These are phyloP conservation scores for Pomatorhinus ruficollis DNA, from an alignment of 2,113 vertebrate genomes.

Conservation along the genomic window DNA sequence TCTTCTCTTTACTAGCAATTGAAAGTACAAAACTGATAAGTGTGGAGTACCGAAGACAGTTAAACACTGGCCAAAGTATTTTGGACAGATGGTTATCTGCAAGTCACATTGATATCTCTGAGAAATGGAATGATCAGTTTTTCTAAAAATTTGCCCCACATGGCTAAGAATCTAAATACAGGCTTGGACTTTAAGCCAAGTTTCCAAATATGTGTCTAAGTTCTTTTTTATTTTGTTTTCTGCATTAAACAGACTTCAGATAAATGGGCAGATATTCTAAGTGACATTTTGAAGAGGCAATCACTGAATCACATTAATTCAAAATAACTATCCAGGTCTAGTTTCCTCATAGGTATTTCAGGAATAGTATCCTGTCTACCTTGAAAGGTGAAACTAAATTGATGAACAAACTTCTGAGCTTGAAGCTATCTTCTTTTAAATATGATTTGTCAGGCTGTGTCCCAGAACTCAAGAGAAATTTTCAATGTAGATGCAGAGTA, in stretches of 20 bases:
- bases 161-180: background rate
- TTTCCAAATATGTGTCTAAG: background rate
- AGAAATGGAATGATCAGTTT: background rate
- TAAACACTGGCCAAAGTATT: background rate
- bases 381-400: conserved; percentile 34
- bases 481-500: background rate
- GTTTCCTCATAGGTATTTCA: conserved; percentile 47
- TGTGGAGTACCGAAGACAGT: background rate
- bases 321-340: background rate
- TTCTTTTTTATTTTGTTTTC: background rate
- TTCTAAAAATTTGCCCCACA: background rate
- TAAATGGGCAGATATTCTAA: background rate
- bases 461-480: background rate
- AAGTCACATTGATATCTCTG: background rate
- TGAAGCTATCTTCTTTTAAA: conserved; percentile 33
- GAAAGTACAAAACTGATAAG: background rate
- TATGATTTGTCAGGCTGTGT: conserved; percentile 22
- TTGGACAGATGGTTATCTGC: background rate
- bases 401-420: conserved; percentile 38
- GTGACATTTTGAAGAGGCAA: background rate
- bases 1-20: background rate
- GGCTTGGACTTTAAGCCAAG: background rate
- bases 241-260: background rate
- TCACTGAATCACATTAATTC: background rate
- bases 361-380: background rate